Percentiles rank a stretch among this genome's conserved stretches.
These are phyloP conservation scores for Encarsia formosa DNA, from an alignment of 2,888 invertebrate genomes.

Conservation along the genomic window DNA sequence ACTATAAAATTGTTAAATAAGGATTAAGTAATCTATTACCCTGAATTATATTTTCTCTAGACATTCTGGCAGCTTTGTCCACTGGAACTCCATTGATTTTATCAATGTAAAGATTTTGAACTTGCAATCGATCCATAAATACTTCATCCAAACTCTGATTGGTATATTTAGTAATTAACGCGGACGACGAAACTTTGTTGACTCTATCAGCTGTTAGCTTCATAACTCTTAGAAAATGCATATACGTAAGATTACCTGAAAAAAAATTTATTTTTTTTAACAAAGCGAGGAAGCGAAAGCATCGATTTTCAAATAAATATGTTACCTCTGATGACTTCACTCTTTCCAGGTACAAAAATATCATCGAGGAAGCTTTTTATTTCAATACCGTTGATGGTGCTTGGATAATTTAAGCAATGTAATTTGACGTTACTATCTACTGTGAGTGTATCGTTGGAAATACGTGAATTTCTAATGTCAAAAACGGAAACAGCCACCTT, in stretches of 20 bases:
- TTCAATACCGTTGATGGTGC: conserved; percentile 31
- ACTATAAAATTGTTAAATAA: too few species aligned
- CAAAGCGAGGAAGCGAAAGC: background rate
- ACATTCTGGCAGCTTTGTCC: conserved; percentile 37
- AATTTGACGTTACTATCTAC: conserved; percentile 31
- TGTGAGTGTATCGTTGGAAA: conserved; percentile 32
- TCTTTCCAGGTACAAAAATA: conserved; percentile 33
- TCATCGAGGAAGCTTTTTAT: conserved; percentile 30
- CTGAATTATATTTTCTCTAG: conserved; percentile 37
- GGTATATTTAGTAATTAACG: conserved; percentile 34
- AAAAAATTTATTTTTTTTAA: too few species aligned
- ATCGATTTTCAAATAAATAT: background rate
- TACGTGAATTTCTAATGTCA: conserved; percentile 7
- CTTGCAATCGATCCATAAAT: conserved; percentile 28
- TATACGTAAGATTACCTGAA: conserved; percentile 34
- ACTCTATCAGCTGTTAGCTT: conserved; percentile 29
- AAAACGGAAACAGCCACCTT: conserved; percentile 17
- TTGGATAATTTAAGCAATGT: conserved; percentile 23
- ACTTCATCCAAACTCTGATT: conserved; percentile 35
- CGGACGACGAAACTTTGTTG: conserved; percentile 31
- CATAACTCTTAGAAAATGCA: conserved; percentile 12
- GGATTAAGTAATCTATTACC: too few species aligned
- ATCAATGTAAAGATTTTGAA: conserved; percentile 32
- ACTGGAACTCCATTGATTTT: conserved; percentile 36
- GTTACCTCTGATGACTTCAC: conserved; percentile 37